Percentiles rank a stretch among this genome's conserved stretches.
These are phyloP conservation scores for Tiliacea citrago DNA, from an alignment of 2,888 invertebrate genomes.

Conservation along the genomic window DNA sequence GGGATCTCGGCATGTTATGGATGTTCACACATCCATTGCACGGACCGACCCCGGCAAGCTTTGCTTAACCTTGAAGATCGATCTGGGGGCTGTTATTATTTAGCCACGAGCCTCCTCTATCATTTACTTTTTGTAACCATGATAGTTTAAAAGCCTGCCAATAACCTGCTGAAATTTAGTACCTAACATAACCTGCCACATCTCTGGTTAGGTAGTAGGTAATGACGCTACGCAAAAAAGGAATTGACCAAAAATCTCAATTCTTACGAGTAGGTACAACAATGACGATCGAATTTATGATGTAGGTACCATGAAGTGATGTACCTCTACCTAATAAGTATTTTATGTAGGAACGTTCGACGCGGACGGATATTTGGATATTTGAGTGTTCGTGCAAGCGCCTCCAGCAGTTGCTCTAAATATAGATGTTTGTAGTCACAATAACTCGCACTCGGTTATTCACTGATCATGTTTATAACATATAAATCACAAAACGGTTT, in stretches of 20 bases:
- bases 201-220: neutral
- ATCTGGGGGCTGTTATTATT: neutral
- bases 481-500: slow-evolving; percentile 82
- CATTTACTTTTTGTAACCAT: neutral
- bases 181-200: neutral
- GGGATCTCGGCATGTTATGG: neutral
- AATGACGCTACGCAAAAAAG: neutral
- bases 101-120: neutral
- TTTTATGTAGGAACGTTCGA: slow-evolving; percentile 21
- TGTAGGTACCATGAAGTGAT: neutral
- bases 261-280: neutral
- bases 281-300: neutral
- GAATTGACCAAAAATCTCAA: neutral
- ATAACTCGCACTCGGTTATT: slow-evolving; percentile 81
- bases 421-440: slow-evolving; percentile 79
- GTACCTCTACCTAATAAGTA: neutral
- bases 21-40: neutral
- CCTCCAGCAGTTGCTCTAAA: slow-evolving; percentile 77
- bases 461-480: slow-evolving; percentile 86
- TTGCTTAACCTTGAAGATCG: neutral
- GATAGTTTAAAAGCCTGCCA: too few relatives aligned
- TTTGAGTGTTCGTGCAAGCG: slow-evolving; percentile 72
- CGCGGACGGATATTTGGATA: slow-evolving; percentile 51
- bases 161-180: too few relatives aligned
- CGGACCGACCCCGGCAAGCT: too few relatives aligned